Evolutionary conservation across 2,797 vertebrate genomes (phyloP).

Genomic region (Merluccius polli): DNA sequence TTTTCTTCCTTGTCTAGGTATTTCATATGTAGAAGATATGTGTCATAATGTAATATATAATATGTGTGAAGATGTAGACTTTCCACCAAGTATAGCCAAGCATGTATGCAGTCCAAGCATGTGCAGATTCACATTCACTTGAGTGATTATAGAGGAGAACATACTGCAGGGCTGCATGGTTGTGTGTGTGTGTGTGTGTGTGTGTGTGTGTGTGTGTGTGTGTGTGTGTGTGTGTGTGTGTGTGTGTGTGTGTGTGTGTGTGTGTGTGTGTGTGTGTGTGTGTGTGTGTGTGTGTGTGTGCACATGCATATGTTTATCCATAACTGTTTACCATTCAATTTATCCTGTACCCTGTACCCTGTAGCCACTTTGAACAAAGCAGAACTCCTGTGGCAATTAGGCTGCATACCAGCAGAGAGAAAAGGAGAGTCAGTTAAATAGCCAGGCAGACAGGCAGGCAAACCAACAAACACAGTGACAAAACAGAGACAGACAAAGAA

Average conservation of each 20-base stretch:
- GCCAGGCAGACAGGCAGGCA: too few species aligned
- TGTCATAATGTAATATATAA: background rate
- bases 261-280: too few species aligned
- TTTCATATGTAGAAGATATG: background rate
- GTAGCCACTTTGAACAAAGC: background rate
- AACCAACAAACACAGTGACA: too few species aligned
- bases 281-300: too few species aligned
- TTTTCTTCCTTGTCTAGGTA: background rate
- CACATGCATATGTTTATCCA: slow-evolving; percentile 1
- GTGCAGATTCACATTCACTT: background rate
- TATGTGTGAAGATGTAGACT: background rate
- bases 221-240: too few species aligned
- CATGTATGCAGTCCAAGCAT: background rate
- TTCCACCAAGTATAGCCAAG: background rate
- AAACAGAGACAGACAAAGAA: too few species aligned
- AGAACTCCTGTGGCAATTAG: background rate
- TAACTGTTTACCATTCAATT: background rate
- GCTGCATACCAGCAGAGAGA: too few species aligned
- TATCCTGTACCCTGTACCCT: too few species aligned
- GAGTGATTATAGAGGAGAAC: background rate
- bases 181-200: background rate
- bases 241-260: too few species aligned
- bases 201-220: too few species aligned
- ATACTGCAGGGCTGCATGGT: slow-evolving; percentile 25
- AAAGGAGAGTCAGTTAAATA: too few species aligned